These are phyloP conservation scores for Prionchulus punctatus DNA, from an alignment of 2,888 invertebrate species.

Conservation along the genomic window DNA sequence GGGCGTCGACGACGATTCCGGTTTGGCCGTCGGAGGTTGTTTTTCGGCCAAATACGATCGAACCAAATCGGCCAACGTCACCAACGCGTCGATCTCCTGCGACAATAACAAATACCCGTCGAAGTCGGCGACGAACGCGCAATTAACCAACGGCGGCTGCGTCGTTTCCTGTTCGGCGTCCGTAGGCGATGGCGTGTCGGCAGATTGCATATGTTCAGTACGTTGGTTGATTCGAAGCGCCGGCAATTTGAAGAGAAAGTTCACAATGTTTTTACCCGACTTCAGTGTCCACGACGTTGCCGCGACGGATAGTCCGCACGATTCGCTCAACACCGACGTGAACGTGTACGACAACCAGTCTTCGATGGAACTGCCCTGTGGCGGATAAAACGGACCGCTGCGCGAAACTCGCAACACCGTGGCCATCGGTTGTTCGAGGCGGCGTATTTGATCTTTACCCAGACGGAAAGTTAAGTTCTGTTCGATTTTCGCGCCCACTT, in stretches of 20 bases:
- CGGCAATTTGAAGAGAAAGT: constrained; percentile 66
- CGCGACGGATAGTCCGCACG: neutral
- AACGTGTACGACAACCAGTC: constrained; percentile 97
- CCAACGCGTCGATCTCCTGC: constrained; percentile 76
- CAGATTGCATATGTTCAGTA: constrained; percentile 56
- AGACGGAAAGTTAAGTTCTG: constrained; percentile 62
- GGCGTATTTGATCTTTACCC: neutral
- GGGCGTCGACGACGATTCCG: neutral
- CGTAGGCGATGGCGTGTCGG: neutral
- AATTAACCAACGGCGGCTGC: constrained; percentile 51
- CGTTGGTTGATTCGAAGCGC: constrained; percentile 77
- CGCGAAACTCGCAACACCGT: neutral
- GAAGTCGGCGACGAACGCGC: constrained; percentile 94
- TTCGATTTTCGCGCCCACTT: constrained; percentile 48
- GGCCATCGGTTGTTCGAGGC: neutral
- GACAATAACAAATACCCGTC: constrained; percentile 70
- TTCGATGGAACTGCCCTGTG: constrained; percentile 76
- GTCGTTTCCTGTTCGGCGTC: neutral
- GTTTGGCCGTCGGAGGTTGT: neutral
- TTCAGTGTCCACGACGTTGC: neutral
- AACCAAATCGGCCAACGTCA: constrained; percentile 89
- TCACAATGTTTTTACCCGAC: neutral
- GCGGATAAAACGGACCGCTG: constrained; percentile 30
- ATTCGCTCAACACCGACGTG: constrained; percentile 36
- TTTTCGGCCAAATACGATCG: constrained; percentile 58